Base-by-base conservation (phyloP, 2,113 vertebrate species). In the Pygoscelis adeliae region DNA sequence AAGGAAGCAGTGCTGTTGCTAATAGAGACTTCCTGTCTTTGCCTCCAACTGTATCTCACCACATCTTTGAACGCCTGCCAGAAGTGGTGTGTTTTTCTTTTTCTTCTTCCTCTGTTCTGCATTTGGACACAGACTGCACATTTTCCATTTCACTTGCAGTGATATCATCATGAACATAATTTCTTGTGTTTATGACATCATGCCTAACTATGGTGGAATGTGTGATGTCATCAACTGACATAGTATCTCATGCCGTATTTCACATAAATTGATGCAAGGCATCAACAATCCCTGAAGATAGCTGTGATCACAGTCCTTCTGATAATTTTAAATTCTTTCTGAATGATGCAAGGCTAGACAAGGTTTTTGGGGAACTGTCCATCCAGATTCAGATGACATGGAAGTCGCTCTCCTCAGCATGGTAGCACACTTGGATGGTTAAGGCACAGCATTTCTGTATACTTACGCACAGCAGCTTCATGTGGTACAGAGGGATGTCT, bases 21-120 rank as follows among this genome's bases (percentile, higher is more conserved):
- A n/a, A 29, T 50, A 66, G 26, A 81, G 13, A 22, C 44, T 93
- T 96, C 58, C 56, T 90, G 52, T 71, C 69, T 87, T 80, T 77
- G 53, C 80, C 42, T 82, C 42, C 56, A 78, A 0, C n/a, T 49
- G 30, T 66, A 79, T 79, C 81, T 85, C 46, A 55, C 40, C 47
- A 38, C 59, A 78, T 74, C 72, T 95, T 42, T 91, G 83, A 71
- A 36, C 1, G 4, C 47, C 19, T 81, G 30, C 67, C 80, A 62
- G 32, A 90, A 95, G 25, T 46, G 55, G 27, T 85, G 58, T 86
- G 42, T 52, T 87, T 66, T 94, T 52, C 30, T 66, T 46, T 50
- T 69, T 71, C 25, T 59, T 38, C 38, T 87, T 79, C 26, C 52
- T 61, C 38, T 83, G 11, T 74, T 83, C 36, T 87, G 63, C 22